Evolutionary conservation across 2,113 vertebrate genomes (phyloP).

Genomic region (Promerops cafer): DNA sequence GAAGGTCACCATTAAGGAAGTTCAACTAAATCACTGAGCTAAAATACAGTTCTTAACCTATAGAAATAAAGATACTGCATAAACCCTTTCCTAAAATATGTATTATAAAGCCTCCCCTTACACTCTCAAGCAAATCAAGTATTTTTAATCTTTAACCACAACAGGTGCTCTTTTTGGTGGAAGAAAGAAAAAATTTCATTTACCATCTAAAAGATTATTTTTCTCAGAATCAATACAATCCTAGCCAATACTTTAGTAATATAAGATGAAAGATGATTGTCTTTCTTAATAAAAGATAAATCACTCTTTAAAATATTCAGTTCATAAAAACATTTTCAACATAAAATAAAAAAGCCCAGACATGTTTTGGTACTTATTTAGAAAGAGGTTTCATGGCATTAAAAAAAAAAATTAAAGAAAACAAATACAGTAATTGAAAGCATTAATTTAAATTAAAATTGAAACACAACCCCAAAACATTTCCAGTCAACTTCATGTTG

Average conservation of each 20-base stretch:
- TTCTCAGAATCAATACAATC: background rate
- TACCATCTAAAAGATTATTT: background rate
- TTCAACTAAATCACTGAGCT: background rate
- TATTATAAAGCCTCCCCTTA: background rate
- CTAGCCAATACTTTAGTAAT: background rate
- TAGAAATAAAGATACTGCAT: background rate
- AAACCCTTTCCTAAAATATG: background rate
- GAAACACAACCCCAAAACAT: background rate
- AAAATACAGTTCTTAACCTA: background rate
- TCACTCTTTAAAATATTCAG: background rate
- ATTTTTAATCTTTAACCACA: background rate
- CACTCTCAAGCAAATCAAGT: background rate
- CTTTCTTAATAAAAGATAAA: background rate
- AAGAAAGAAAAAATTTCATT: background rate
- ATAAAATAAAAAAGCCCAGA: background rate
- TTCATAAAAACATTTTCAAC: background rate
- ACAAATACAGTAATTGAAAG: background rate
- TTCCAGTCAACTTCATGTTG: background rate
- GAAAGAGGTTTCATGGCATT: background rate
- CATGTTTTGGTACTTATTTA: background rate
- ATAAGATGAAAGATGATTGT: background rate
- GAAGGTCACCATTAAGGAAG: background rate
- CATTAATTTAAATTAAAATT: background rate
- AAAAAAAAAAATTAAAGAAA: background rate
- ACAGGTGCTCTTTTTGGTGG: background rate